Conservation (phyloP, 2,797 vertebrate species). For the Cyclura pinguis region DNA sequence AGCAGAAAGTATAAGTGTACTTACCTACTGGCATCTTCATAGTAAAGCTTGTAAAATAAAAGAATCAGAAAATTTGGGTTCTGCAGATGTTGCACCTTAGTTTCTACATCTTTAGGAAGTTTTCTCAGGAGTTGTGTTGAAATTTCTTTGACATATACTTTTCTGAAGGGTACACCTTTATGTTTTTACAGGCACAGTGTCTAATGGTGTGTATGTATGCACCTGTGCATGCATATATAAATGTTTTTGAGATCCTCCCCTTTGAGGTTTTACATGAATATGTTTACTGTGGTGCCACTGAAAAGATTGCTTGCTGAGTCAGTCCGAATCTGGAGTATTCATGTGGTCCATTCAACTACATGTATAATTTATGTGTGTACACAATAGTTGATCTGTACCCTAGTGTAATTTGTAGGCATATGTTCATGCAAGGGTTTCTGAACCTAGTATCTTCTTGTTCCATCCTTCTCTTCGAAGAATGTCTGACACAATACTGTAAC, state of each 20-base stretch:
- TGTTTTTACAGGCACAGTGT: background rate
- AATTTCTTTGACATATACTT: background rate
- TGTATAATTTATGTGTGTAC: no score
- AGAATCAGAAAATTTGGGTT: background rate
- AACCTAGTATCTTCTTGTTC: no score
- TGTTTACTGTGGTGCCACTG: background rate
- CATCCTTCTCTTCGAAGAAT: background rate
- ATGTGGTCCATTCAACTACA: no score
- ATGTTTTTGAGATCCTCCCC: background rate
- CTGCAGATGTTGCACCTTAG: background rate
- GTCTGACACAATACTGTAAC: background rate
- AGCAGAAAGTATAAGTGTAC: background rate
- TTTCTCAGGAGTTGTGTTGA: background rate
- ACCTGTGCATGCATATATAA: background rate
- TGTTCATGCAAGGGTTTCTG: no score
- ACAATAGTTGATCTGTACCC: no score
- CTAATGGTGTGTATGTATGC: background rate
- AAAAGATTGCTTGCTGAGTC: background rate
- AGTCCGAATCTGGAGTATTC: background rate
- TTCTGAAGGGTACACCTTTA: background rate
- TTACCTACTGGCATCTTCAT: background rate
- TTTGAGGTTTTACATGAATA: background rate
- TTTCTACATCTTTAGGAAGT: background rate
- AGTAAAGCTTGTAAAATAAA: background rate
- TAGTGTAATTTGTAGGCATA: no score